Conservation (phyloP, 2,113 vertebrate genomes). For the Excalfactoria chinensis region DNA sequence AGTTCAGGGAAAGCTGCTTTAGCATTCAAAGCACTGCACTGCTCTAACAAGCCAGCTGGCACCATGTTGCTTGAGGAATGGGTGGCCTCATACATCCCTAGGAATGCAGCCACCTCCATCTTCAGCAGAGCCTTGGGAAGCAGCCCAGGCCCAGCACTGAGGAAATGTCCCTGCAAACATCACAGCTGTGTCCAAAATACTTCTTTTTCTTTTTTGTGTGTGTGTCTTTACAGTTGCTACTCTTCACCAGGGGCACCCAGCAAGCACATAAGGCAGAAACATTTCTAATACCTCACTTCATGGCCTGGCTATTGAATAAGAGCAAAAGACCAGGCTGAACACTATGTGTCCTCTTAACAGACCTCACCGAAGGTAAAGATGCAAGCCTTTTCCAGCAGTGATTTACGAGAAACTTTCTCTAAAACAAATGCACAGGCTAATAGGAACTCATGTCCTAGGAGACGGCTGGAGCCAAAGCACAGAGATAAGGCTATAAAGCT, state of each 20-base stretch:
- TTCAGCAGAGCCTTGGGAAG: neutral
- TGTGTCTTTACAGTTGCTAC: neutral
- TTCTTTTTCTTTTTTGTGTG: too few species aligned
- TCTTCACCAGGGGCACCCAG: neutral
- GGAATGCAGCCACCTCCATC: neutral
- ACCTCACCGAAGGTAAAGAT: neutral
- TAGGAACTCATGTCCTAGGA: neutral
- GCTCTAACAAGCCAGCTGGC: neutral
- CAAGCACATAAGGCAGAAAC: neutral
- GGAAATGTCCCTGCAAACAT: neutral
- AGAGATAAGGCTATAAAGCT: constrained; percentile 4
- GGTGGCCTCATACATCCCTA: neutral
- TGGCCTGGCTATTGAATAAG: neutral
- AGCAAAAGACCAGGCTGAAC: neutral
- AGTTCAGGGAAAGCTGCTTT: neutral
- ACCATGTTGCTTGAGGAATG: neutral
- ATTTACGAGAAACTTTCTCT: neutral
- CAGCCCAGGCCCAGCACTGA: neutral
- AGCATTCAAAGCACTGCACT: neutral
- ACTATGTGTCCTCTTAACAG: neutral
- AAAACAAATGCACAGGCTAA: neutral
- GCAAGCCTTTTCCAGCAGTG: neutral
- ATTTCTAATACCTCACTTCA: neutral
- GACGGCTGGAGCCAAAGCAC: neutral
- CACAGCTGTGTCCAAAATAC: neutral